Base-by-base conservation (phyloP, 2,888 invertebrate genomes). In the Leptopilina drosophilae region DNA sequence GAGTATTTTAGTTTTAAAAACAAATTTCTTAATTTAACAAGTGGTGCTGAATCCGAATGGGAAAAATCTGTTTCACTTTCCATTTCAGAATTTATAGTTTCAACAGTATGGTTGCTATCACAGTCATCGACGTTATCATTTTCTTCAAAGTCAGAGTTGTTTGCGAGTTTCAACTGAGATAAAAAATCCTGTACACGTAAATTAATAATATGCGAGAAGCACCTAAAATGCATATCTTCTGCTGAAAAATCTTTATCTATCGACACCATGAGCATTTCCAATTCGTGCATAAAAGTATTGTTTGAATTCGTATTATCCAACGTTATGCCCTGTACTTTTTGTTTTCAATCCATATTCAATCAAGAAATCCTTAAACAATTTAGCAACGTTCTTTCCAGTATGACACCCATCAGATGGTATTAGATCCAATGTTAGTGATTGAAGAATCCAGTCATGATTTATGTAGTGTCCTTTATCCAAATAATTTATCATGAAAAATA, bases 161-260 rank as follows among this genome's bases (percentile, higher is more conserved):
- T 64, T 64, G 15, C 64, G 2, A 64, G 26, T 64, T 64, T 64
- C 33, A 64, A 12, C 33, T 20, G 64, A 5, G 9, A 80, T 49
- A 84, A 64, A 40, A 80, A 76, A 79, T 87, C 86, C 79, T 88
- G 84, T 42, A 87, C 86, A 9, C 78, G 86, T 15, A 87, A 77
- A 78, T 89, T 88, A 64, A 87, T 53, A 62, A 88, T 84, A 73
- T 88, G 87, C 5, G 84, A 83, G 67, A 87, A 81, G 76, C 87
- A 88, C 12, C 86, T 80, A 79, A 87, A 89, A 84, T 88, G 87
- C 53, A 83, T 80, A 79, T 87, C 64, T 73, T 83, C 82, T 64
- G 76, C 15, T 26, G 64, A 26, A 26, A 26, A 64, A 20, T 64
- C 64, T 64, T 64, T 64, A 82, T 85, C 82, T 78, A 84, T 46